A percentile compares a stretch with the other conserved stretches of the same genome.
These are phyloP conservation scores for Eupsilia transversa DNA, from an alignment of 2,888 invertebrate species.

Conservation along the genomic window DNA sequence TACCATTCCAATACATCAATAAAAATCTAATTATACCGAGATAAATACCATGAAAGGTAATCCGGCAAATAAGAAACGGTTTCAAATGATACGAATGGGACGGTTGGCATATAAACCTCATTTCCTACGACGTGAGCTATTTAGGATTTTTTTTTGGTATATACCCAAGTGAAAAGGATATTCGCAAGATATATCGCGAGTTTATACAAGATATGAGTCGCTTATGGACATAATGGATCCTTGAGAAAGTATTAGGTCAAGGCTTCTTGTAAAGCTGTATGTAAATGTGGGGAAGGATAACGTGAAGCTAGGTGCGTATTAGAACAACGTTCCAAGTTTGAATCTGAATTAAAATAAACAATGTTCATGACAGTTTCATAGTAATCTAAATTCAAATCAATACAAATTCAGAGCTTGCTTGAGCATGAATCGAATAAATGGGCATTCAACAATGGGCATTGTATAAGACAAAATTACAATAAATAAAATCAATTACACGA, in stretches of 20 bases:
- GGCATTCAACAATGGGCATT: background rate
- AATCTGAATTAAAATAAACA: background rate
- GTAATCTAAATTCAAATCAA: background rate
- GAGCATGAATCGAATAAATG: background rate
- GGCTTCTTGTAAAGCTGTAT: constrained; percentile 12
- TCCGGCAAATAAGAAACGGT: constrained; percentile 18
- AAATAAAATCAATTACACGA: too few species aligned
- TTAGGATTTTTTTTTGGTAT: constrained; percentile 24
- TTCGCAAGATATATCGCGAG: constrained; percentile 39
- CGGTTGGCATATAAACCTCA: constrained; percentile 31
- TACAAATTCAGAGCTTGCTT: background rate
- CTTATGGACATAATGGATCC: constrained; percentile 20
- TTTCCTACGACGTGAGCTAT: constrained; percentile 41
- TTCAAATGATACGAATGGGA: constrained; percentile 30
- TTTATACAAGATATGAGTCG: constrained; percentile 38
- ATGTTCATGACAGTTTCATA: background rate
- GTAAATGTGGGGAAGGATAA: constrained; percentile 10
- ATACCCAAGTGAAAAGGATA: constrained; percentile 37
- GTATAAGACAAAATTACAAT: too few species aligned
- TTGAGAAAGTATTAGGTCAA: constrained; percentile 25
- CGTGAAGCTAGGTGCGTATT: background rate
- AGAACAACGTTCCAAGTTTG: background rate
- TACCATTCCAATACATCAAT: background rate
- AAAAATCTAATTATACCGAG: constrained; percentile 6
- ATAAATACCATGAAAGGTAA: constrained; percentile 34